Evolutionary conservation across 2,797 vertebrate species (phyloP), one percentile per base, ranked within the genome.

Genomic region (Calcarius lapponicus): DNA sequence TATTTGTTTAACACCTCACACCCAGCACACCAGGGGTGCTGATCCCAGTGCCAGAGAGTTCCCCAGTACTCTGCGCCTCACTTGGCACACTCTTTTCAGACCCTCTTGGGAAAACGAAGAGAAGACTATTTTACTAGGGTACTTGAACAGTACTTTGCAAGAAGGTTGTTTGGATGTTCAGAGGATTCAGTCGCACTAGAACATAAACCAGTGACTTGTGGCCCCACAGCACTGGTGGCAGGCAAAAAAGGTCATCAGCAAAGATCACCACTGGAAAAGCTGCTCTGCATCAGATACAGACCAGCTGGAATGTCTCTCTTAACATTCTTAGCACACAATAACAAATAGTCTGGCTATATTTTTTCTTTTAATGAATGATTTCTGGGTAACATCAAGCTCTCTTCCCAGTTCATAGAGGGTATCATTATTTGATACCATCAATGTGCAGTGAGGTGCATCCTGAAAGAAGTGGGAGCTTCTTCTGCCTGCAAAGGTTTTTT

Each of bases 11-110:
- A 36, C 38, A 7, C 48, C 84, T 88, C 36, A 54, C 45, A 85
- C 32, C 40, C 0, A 0, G 5, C 70, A 26, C 24, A 36, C 4
- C 4, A 64, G 29, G 47, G 17, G 6, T 76, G 53, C 43, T 31
- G 56, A 76, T 89, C 48, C 56, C 64, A 36, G 45, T 7, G 50
- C 64, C 1, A 8, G 43, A 64, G 48, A 36, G 73, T 61, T 12
- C n/a, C 34, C 12, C 34, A 22, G 25, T 15, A 56, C 26, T 58
- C 51, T 36, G 28, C 11, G 10, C 34, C 28, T 74, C 65, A 24
- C 42, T 38, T 86, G 54, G 34, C 47, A 88, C 21, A 8, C 45
- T 20, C 8, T 42, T 60, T 80, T 67, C 22, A 80, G 40, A 82
- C 10, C 13, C 24, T 47, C 21, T 47, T 8, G 10, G 32, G 34